These are phyloP conservation scores for Rhopilema esculentum DNA, from an alignment of 30 jellyfish, hydroid and myxozoan species.

Conservation along the genomic window DNA sequence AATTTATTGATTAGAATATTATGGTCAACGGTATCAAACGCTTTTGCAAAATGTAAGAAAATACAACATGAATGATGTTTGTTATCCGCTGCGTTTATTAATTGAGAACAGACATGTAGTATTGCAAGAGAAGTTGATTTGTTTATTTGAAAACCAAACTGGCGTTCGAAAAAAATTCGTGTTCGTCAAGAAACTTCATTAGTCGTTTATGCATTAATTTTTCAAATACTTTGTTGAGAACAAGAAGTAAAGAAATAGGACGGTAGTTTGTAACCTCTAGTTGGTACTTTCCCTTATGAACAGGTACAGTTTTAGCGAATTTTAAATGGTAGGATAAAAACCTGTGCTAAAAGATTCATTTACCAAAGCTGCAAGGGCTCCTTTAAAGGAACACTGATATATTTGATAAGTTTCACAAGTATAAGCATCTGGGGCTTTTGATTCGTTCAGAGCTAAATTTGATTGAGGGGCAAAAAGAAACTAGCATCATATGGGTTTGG, in stretches of 20 bases:
- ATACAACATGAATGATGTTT: conserved; percentile 13
- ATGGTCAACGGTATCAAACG: conserved; percentile 34
- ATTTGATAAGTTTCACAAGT: neutral
- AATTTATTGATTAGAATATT: neutral
- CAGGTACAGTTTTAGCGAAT: neutral
- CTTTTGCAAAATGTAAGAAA: conserved; percentile 27
- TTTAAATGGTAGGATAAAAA: neutral
- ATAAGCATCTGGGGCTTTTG: neutral
- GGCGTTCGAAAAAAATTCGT: conserved; percentile 4
- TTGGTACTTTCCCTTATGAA: neutral
- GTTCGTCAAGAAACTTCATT: neutral
- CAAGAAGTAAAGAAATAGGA: conserved; percentile 10
- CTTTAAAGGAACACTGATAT: neutral
- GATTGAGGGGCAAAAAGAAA: neutral
- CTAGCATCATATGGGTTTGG: neutral
- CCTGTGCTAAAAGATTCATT: neutral
- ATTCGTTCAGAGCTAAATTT: neutral
- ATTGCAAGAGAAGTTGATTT: conserved; percentile 25
- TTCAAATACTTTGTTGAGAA: conserved; percentile 12
- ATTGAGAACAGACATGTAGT: neutral
- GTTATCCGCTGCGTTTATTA: conserved; percentile 1
- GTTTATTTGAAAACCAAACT: conserved; percentile 14
- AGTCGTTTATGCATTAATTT: conserved; percentile 13
- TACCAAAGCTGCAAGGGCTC: neutral
- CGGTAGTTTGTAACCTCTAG: neutral